Percentiles rank a stretch among this genome's conserved stretches.
phyloP scores from a whole-genome alignment of 2,797 vertebrate species.

The Sebastes matsubarae region DNA sequence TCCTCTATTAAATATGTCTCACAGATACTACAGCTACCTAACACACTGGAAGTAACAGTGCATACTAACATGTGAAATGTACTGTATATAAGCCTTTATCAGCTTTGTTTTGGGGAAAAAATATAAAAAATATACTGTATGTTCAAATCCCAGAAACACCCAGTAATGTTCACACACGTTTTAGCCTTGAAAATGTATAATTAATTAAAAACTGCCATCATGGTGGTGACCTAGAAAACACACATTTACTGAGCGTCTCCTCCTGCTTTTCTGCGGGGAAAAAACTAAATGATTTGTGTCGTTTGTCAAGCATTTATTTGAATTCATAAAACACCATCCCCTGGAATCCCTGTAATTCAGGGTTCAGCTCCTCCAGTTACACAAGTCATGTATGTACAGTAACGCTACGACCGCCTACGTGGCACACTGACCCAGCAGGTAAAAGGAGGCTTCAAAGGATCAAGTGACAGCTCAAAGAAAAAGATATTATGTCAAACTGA shows the following conservation, averaged over 20 bases:
- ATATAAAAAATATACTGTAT: neutral
- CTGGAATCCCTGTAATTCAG: conserved; percentile 29
- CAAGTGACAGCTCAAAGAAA: conserved; percentile 45
- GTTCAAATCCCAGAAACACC: neutral
- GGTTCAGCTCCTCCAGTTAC: neutral
- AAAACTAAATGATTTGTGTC: conserved; percentile 33
- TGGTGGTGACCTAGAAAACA: conserved; percentile 62
- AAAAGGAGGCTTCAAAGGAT: conserved; percentile 46
- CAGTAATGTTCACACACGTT: neutral
- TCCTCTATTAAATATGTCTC: neutral
- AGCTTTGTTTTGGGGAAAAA: neutral
- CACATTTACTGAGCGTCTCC: neutral
- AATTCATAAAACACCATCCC: conserved; percentile 36
- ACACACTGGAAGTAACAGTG: neutral
- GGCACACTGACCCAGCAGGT: conserved; percentile 67
- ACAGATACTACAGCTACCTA: neutral
- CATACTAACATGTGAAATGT: neutral
- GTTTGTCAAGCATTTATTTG: conserved; percentile 49
- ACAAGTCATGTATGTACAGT: conserved; percentile 51
- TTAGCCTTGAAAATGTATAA: conserved; percentile 28
- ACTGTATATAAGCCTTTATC: neutral
- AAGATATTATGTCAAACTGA: conserved; percentile 31
- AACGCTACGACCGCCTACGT: neutral
- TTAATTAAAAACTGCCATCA: conserved; percentile 35
- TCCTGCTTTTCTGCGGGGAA: conserved; percentile 16